A percentile compares a stretch with the other conserved stretches of the same genome.
Conservation (phyloP, 2,888 invertebrate species). For the Rhaphigaster nebulosa region DNA sequence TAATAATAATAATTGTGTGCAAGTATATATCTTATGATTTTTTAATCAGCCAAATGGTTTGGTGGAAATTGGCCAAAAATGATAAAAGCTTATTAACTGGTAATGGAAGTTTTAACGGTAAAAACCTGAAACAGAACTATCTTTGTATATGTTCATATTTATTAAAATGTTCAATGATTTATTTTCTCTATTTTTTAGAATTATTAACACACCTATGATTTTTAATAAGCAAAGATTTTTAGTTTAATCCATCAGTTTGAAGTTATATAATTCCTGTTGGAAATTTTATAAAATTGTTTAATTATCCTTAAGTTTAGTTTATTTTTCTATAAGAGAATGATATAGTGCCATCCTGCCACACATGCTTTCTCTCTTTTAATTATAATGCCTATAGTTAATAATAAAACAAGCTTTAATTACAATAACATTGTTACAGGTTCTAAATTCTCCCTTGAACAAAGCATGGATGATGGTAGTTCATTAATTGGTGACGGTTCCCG, state of each 20-base stretch:
- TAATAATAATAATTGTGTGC: neutral
- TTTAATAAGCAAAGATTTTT: neutral
- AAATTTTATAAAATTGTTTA: neutral
- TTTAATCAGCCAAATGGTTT: neutral
- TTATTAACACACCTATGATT: neutral
- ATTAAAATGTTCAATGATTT: too few relatives aligned
- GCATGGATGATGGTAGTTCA: constrained; percentile 79
- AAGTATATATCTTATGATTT: neutral
- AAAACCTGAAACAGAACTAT: neutral
- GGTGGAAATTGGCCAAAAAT: neutral
- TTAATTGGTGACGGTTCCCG: constrained; percentile 79
- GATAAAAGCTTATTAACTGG: neutral
- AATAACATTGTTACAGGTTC: constrained; percentile 70
- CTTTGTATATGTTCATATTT: neutral
- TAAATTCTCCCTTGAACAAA: constrained; percentile 77
- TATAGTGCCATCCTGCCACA: neutral
- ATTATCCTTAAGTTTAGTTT: neutral
- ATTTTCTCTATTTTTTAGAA: too few relatives aligned
- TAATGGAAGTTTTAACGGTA: neutral
- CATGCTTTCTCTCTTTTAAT: neutral
- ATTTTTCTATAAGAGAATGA: neutral
- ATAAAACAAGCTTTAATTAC: neutral
- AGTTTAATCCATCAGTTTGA: neutral
- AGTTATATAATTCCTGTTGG: neutral
- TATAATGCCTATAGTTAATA: neutral